Base-by-base conservation (phyloP, 1,140 invertebrate genomes). In the Drosophila melanica region DNA sequence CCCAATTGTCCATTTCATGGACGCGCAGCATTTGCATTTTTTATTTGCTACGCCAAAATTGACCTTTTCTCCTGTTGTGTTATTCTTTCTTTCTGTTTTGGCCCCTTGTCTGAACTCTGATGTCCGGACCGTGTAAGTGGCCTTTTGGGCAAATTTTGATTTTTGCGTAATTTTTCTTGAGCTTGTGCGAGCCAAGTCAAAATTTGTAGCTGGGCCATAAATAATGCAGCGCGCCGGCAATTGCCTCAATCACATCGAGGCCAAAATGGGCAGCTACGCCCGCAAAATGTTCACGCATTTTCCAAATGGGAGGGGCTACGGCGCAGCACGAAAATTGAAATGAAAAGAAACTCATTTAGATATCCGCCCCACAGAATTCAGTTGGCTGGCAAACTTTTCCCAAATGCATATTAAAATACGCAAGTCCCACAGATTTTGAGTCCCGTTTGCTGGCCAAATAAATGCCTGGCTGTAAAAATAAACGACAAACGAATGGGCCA, bases 331-430 rank as follows among this genome's bases (percentile, higher is more conserved):
- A 47, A 89, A 82, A 89, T 89, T 87, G 84, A 84, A 89, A 89
- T 67, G 58, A 89, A 89, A 89, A 72, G 72, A 84, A 79, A 47
- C 84, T 81, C 75, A 80, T 80, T 85, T 77, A 54, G 50, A 65
- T 64, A 62, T 42, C 39, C 35, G 3, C 3, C 9, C 4, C 20
- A 39, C 14, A 12, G 18, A 18, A 35, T 53, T 18, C 30, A 14
- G 30, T 63, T 53, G 48, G 57, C 42, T 53, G 48, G 41, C 67
- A 75, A 87, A 87, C 84, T 69, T 87, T 79, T 81, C 89, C 87
- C 89, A 90, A 90, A 90, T 90, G 89, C 81, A 90, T 90, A 87
- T 90, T 90, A 90, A 90, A 90, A 90, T 87, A 73, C 65, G 55
- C 50, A 45, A 58, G 45, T 47, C 57, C 59, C 42, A 60, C 67